A percentile compares a stretch with the other conserved stretches of the same genome.
These are phyloP conservation scores for Hyposoter dolosus DNA, from an alignment of 2,888 invertebrate genomes.

Conservation along the genomic window DNA sequence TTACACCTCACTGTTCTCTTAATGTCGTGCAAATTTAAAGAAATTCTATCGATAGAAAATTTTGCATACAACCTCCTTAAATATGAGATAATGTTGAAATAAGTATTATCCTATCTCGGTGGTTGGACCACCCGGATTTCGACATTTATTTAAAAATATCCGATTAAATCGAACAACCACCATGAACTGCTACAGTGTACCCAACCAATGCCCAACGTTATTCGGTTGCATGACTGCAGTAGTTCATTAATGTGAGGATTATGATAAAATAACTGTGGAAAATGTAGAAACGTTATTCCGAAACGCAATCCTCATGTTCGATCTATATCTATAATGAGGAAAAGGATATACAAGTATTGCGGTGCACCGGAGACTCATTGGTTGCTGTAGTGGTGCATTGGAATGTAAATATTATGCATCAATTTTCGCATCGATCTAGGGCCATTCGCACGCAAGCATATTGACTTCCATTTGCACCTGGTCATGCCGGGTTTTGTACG, in stretches of 20 bases:
- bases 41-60: too few species aligned
- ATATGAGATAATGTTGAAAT: too few species aligned
- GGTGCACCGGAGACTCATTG: constrained; percentile 2
- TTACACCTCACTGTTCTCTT: too few species aligned
- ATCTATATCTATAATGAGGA: constrained; percentile 3
- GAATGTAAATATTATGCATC: constrained; percentile 51
- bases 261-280: constrained; percentile 5
- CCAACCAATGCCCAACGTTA: background rate
- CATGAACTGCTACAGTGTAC: background rate
- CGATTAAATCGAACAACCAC: background rate
- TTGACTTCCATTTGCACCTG: constrained; percentile 24
- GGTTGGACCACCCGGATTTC: background rate
- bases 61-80: too few species aligned
- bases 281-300: background rate
- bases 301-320: background rate
- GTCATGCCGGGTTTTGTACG: constrained; percentile 12
- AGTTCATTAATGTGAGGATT: constrained; percentile 2
- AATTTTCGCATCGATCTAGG: constrained; percentile 34
- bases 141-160: background rate
- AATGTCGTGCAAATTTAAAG: too few species aligned
- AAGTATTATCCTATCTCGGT: background rate
- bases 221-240: constrained; percentile 13
- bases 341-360: background rate
- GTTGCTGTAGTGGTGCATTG: constrained; percentile 38
- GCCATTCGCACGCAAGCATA: background rate